Conservation (phyloP, 2,797 vertebrate species). For the Melanogrammus aeglefinus region DNA sequence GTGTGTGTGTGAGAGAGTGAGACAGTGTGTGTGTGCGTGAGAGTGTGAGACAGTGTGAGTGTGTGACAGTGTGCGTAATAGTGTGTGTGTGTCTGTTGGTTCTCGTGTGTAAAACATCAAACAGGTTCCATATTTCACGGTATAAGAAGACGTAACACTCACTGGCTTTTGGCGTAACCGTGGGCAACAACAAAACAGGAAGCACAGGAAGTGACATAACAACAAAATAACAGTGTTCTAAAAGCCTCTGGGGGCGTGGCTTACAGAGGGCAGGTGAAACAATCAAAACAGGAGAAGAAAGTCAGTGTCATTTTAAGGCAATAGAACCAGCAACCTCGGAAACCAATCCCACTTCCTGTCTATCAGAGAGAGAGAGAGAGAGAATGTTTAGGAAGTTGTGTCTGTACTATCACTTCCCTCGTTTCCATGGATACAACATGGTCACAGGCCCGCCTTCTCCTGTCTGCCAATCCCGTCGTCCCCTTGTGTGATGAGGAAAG, state of each 20-base stretch:
- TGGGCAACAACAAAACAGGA: conserved; percentile 54
- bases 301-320: conserved; percentile 14
- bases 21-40: conserved; percentile 7
- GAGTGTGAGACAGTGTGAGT: conserved; percentile 8
- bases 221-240: conserved; percentile 21
- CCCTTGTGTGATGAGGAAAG: not conserved
- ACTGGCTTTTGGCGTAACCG: conserved; percentile 46
- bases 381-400: not conserved
- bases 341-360: conserved; percentile 7
- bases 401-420: not conserved
- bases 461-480: not conserved
- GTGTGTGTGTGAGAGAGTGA: too few species aligned
- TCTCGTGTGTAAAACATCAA: not conserved
- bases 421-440: not conserved
- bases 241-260: not conserved
- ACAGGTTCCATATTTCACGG: conserved; percentile 28
- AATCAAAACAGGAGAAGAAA: not conserved
- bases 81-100: conserved; percentile 16
- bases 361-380: not conserved
- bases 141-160: conserved; percentile 58
- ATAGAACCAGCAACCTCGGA: conserved; percentile 8
- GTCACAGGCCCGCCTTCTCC: not conserved
- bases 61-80: conserved; percentile 5
- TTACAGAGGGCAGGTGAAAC: not conserved
- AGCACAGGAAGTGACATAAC: conserved; percentile 53